phyloP scores from a whole-genome alignment of 2,888 invertebrate species.

The Trichopria drosophilae region DNA sequence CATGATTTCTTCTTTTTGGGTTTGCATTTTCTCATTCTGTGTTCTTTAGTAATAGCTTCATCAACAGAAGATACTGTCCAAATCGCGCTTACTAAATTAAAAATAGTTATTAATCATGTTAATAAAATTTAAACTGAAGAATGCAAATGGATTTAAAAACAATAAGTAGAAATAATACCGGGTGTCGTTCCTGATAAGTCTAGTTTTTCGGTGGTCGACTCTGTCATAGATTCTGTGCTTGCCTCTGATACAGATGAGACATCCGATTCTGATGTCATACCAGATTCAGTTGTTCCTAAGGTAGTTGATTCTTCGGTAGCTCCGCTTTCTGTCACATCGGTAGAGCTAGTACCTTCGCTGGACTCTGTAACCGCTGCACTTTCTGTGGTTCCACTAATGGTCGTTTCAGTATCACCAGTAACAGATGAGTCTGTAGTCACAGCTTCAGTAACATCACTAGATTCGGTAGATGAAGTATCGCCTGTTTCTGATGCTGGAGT shows the following conservation, averaged over 20 bases:
- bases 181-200: slow-evolving; percentile 45
- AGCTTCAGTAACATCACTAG: slow-evolving; percentile 28
- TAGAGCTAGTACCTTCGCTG: slow-evolving; percentile 5
- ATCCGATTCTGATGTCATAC: slow-evolving; percentile 43
- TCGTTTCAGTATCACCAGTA: slow-evolving; percentile 18
- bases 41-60: slow-evolving; percentile 60
- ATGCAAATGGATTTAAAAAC: slow-evolving; percentile 4
- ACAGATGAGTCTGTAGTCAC: slow-evolving; percentile 6
- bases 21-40: slow-evolving; percentile 64
- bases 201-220: slow-evolving; percentile 37
- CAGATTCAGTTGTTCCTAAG: slow-evolving; percentile 31
- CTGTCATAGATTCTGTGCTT: slow-evolving; percentile 27
- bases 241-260: slow-evolving; percentile 39
- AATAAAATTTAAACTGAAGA: background rate
- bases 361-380: slow-evolving; percentile 27
- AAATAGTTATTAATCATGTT: too few species aligned
- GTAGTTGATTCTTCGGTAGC: slow-evolving; percentile 23
- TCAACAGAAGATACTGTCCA: slow-evolving; percentile 62
- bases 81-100: slow-evolving; percentile 9
- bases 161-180: slow-evolving; percentile 32
- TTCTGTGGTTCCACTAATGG: slow-evolving; percentile 15
- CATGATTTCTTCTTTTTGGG: slow-evolving; percentile 66
- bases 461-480: slow-evolving; percentile 24
- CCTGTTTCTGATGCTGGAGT: slow-evolving; percentile 33
- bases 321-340: slow-evolving; percentile 20